Percentiles rank a stretch among this genome's conserved stretches.
phyloP scores from a whole-genome alignment of 1,140 invertebrate genomes.

The Drosophila paulistorum region DNA sequence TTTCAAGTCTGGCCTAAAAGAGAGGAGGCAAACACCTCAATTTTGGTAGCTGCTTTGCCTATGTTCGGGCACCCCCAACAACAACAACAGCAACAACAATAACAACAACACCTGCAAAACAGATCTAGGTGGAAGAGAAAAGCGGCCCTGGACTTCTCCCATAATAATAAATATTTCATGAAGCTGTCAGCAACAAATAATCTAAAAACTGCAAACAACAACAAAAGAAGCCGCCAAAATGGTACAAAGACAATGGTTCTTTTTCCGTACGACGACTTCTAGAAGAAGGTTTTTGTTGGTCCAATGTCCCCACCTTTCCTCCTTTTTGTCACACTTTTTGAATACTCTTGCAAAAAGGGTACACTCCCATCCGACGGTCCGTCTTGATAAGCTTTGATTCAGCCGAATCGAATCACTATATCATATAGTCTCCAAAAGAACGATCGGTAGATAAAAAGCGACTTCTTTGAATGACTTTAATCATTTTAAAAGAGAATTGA shows the following conservation, averaged over 20 bases:
- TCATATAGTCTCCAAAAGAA: too few species aligned
- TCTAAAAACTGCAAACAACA: conserved; percentile 70
- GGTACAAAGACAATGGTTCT: conserved; percentile 10
- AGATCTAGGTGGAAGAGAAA: conserved; percentile 20
- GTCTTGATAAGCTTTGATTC: too few species aligned
- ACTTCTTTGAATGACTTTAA: too few species aligned
- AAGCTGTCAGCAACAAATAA: conserved; percentile 82
- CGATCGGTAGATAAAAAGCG: too few species aligned
- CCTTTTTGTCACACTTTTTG: neutral
- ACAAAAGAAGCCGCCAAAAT: conserved; percentile 69
- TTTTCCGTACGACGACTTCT: conserved; percentile 2
- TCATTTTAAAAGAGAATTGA: too few species aligned
- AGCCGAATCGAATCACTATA: too few species aligned
- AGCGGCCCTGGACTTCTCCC: conserved; percentile 41
- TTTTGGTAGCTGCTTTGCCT: conserved; percentile 79
- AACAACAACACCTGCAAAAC: conserved; percentile 46
- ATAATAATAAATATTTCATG: conserved; percentile 82
- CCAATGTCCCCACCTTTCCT: neutral
- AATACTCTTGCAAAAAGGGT: too few species aligned
- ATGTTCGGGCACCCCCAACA: conserved; percentile 58
- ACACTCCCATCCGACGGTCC: too few species aligned
- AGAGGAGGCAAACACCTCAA: conserved; percentile 72
- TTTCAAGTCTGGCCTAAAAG: conserved; percentile 61
- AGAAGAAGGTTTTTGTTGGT: conserved; percentile 17
- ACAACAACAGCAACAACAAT: conserved; percentile 44